Percentiles rank a stretch among this genome's conserved stretches.
Conservation (phyloP, 2,888 invertebrate genomes). For the Dichetophora obliterata region DNA sequence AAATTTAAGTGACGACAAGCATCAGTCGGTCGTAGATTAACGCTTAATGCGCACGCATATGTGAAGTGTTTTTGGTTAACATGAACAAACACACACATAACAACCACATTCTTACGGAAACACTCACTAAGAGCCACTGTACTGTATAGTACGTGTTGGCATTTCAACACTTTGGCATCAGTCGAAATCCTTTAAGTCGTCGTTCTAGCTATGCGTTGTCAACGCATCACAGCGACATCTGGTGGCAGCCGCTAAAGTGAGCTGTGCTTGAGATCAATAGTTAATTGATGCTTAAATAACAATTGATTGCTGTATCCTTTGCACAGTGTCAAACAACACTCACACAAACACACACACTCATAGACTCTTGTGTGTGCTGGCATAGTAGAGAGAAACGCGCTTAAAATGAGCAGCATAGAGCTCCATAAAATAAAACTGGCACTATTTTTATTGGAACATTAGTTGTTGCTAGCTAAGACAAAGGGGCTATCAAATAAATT, state of each 20-base stretch:
- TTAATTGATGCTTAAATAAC: constrained; percentile 13
- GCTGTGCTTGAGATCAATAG: neutral
- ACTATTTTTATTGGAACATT: no score
- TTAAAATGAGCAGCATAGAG: neutral
- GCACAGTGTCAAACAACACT: neutral
- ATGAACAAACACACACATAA: constrained; percentile 21
- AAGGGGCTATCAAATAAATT: no score
- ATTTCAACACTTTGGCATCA: constrained; percentile 14
- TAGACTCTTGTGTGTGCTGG: neutral
- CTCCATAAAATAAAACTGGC: neutral
- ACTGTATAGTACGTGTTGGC: constrained; percentile 50
- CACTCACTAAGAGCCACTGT: constrained; percentile 43
- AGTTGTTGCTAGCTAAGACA: no score
- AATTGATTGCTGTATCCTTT: neutral
- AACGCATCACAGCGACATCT: constrained; percentile 11
- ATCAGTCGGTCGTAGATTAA: constrained; percentile 15
- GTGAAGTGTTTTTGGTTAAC: constrained; percentile 31
- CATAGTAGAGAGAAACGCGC: neutral
- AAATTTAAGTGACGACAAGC: constrained; percentile 22
- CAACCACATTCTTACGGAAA: constrained; percentile 34
- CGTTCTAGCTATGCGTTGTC: neutral
- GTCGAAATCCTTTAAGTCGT: constrained; percentile 21
- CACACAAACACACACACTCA: neutral
- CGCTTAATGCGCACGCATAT: constrained; percentile 10
- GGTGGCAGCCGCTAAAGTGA: neutral